Conservation (phyloP, 2,888 invertebrate species). For the Lasioglossum pauxillum region DNA sequence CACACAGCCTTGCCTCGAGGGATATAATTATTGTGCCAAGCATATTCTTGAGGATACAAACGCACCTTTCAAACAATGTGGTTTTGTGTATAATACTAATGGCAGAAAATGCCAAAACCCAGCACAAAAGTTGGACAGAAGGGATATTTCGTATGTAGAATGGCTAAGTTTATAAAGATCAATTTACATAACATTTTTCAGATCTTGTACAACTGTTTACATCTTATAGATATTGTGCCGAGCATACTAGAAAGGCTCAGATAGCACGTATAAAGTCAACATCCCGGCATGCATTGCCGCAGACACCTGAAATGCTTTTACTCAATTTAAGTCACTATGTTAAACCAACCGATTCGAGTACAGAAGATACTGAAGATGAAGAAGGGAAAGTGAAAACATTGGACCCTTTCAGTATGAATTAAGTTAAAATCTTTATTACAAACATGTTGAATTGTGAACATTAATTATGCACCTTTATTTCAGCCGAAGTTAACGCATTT, state of each 20-base stretch:
- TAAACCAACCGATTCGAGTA: slow-evolving; percentile 81
- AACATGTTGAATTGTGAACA: not conserved
- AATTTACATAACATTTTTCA: not conserved
- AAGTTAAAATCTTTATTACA: not conserved
- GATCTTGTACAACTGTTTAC: slow-evolving; percentile 7
- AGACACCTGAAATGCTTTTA: slow-evolving; percentile 89
- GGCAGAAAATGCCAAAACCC: slow-evolving; percentile 92
- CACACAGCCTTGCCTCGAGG: slow-evolving; percentile 88
- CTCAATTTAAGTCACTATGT: slow-evolving; percentile 89
- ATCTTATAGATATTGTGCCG: slow-evolving; percentile 87
- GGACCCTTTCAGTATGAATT: slow-evolving; percentile 87
- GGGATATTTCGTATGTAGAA: slow-evolving; percentile 87
- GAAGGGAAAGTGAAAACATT: slow-evolving; percentile 85
- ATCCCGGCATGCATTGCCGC: slow-evolving; percentile 87
- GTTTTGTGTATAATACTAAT: slow-evolving; percentile 88
- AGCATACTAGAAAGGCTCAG: slow-evolving; percentile 89
- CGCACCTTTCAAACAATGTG: slow-evolving; percentile 94
- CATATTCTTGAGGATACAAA: slow-evolving; percentile 94
- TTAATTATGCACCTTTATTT: slow-evolving; percentile 65
- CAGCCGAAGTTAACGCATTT: slow-evolving; percentile 86
- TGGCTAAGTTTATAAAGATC: not conserved
- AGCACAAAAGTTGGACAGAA: slow-evolving; percentile 90
- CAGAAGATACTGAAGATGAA: slow-evolving; percentile 85
- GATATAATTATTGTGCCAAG: slow-evolving; percentile 91
- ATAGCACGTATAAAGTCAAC: slow-evolving; percentile 87